These are phyloP conservation scores for Ovis canadensis DNA, from an alignment of 2,113 vertebrate species.

Conservation along the genomic window DNA sequence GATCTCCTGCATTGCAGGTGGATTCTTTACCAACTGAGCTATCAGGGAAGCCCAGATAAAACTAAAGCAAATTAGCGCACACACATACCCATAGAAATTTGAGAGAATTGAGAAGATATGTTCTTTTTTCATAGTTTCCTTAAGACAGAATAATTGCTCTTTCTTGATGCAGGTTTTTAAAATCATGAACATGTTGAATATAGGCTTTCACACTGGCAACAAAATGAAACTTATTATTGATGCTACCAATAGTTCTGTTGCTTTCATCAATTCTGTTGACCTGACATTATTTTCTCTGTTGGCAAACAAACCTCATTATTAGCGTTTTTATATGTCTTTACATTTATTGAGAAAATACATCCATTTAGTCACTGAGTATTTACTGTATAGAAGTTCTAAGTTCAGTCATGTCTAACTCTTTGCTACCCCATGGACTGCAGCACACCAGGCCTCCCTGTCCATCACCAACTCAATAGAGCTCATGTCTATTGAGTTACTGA, in stretches of 20 bases:
- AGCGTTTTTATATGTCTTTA: not conserved
- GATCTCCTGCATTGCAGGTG: not conserved
- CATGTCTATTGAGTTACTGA: not conserved
- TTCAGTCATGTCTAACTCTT: rapidly evolving
- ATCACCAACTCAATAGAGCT: not conserved
- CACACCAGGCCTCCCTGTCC: not conserved
- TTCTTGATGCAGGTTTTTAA: not conserved
- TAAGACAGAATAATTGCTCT: not conserved
- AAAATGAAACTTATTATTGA: not conserved
- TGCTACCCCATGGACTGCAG: not conserved
- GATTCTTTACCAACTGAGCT: not conserved
- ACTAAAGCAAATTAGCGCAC: not conserved
- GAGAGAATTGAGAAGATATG: not conserved
- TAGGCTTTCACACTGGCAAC: not conserved
- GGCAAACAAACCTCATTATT: not conserved
- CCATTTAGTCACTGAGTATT: not conserved
- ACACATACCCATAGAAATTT: not conserved
- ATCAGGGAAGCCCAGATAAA: not conserved
- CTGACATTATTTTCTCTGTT: not conserved
- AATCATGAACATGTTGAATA: not conserved
- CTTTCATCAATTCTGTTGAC: not conserved
- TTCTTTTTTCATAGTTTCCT: not conserved
- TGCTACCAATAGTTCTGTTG: not conserved
- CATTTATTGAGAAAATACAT: not conserved
- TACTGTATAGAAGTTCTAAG: not conserved